Conservation (phyloP, 1,140 invertebrate genomes). For the Caenorhabditis inopinata region DNA sequence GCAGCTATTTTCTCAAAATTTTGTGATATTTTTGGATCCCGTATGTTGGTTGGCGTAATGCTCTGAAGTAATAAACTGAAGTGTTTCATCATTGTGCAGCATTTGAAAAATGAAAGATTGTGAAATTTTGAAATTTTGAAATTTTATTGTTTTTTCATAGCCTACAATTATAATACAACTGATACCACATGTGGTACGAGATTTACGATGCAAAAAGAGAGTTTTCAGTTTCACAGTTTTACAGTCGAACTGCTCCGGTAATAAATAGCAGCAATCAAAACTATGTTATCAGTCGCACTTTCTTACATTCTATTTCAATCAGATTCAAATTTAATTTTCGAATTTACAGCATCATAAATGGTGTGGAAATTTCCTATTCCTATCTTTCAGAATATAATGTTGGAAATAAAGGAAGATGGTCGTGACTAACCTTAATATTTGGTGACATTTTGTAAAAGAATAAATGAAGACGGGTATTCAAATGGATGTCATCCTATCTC, state of each 20-base stretch:
- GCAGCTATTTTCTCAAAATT: not conserved
- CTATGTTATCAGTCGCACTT: slow-evolving; percentile 17
- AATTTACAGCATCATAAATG: not conserved
- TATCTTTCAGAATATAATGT: too few species aligned
- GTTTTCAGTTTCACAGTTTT: not conserved
- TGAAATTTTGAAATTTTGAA: slow-evolving; percentile 35
- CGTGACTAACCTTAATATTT: slow-evolving; percentile 8
- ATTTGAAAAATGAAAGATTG: not conserved
- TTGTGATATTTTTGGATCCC: not conserved
- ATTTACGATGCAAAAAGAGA: not conserved
- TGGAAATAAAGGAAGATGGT: too few species aligned
- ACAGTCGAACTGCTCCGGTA: not conserved
- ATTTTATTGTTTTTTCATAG: slow-evolving; percentile 26
- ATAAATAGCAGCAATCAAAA: slow-evolving; percentile 33
- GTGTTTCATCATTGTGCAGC: slow-evolving; percentile 1
- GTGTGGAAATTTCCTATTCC: too few species aligned
- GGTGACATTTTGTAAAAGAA: not conserved
- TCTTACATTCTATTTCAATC: too few species aligned
- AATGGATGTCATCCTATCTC: not conserved
- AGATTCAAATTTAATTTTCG: too few species aligned
- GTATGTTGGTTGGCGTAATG: not conserved
- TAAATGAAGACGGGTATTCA: not conserved
- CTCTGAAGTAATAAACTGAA: not conserved
- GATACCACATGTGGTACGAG: slow-evolving; percentile 11
- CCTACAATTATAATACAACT: slow-evolving; percentile 16